These are phyloP conservation scores for Loxodonta africana DNA, from an alignment of 2,113 vertebrate species.

Conservation along the genomic window DNA sequence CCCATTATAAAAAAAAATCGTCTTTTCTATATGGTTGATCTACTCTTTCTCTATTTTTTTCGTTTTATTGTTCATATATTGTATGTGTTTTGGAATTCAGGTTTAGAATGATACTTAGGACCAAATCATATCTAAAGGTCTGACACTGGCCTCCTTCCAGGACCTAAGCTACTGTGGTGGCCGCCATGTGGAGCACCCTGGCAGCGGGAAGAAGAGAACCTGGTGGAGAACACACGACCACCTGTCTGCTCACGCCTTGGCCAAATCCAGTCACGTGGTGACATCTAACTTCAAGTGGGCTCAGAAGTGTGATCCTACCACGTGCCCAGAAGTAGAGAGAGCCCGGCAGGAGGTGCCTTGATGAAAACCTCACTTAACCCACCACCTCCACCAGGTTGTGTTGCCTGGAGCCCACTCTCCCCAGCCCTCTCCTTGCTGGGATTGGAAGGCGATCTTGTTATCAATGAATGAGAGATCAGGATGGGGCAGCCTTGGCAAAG, in stretches of 20 bases:
- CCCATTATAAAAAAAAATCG: no score
- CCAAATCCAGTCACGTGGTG: no score
- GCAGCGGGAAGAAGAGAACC: no score
- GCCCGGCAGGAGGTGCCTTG: no score
- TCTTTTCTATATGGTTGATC: no score
- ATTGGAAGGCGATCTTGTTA: not conserved
- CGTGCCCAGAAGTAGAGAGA: accelerated
- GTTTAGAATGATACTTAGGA: no score
- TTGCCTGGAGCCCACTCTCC: not conserved
- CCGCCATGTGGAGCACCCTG: accelerated
- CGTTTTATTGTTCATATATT: no score
- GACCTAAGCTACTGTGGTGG: accelerated
- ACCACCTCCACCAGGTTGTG: accelerated
- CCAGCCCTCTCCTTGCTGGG: accelerated
- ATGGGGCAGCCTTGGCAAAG: accelerated
- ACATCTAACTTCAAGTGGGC: accelerated
- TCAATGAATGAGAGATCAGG: accelerated
- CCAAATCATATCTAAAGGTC: no score
- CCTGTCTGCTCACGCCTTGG: no score
- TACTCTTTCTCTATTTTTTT: no score
- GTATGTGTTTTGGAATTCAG: no score
- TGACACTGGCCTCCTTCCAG: accelerated
- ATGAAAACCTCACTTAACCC: accelerated
- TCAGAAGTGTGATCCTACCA: accelerated
- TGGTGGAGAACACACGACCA: accelerated